Evolutionary conservation across 2,113 vertebrate genomes (phyloP).

Genomic region (Xenotilapia longispinis): DNA sequence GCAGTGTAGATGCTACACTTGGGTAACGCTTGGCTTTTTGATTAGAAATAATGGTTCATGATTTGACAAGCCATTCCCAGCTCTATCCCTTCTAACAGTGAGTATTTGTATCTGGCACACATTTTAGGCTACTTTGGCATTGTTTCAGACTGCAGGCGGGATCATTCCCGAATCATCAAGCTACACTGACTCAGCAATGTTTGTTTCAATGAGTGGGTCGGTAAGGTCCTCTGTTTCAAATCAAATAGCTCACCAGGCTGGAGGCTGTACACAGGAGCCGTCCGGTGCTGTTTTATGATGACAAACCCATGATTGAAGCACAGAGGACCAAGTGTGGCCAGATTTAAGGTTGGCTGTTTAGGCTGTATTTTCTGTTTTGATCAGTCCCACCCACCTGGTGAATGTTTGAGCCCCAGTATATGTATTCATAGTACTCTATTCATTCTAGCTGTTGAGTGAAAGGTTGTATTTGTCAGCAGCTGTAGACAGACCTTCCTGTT

Average conservation of each 20-base stretch:
- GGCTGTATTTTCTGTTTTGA: not conserved
- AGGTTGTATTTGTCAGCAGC: constrained; percentile 24
- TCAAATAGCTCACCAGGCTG: not conserved
- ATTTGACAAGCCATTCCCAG: not conserved
- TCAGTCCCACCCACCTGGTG: constrained; percentile 12
- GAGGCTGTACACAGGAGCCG: not conserved
- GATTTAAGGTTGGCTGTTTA: not conserved
- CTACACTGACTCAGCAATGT: constrained; percentile 48
- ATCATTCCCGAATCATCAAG: constrained; percentile 30
- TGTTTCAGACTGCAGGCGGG: not conserved
- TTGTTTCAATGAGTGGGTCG: not conserved
- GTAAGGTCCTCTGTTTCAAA: not conserved
- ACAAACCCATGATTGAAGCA: not conserved
- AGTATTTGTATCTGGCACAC: not conserved
- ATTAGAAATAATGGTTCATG: not conserved
- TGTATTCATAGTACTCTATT: constrained; percentile 42
- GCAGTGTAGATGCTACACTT: not conserved
- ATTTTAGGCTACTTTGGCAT: constrained; percentile 20
- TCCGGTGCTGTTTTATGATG: not conserved
- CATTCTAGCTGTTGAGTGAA: constrained; percentile 26
- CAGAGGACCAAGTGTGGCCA: not conserved
- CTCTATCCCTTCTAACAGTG: not conserved
- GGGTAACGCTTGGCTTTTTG: not conserved
- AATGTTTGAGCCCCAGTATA: not conserved
- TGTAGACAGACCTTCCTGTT: constrained; percentile 27